Evolutionary conservation across 1,140 invertebrate genomes (phyloP).

Genomic region (Drosophila sulfurigaster): DNA sequence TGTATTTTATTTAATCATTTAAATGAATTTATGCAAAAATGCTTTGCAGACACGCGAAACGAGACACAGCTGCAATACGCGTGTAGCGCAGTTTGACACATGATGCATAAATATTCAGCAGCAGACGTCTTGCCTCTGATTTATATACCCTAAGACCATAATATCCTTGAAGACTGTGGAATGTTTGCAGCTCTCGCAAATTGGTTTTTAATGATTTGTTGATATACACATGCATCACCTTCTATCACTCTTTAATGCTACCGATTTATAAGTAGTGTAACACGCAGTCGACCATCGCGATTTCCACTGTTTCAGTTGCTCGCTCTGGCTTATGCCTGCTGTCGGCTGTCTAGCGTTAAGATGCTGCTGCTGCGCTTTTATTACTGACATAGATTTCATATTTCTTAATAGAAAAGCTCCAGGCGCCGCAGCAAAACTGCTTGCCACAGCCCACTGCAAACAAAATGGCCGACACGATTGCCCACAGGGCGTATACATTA

Average conservation of each 20-base stretch:
- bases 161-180: background rate
- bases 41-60: background rate
- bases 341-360: constrained; percentile 45
- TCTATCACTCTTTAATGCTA: background rate
- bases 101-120: constrained; percentile 51
- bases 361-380: constrained; percentile 40
- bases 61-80: constrained; percentile 39
- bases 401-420: constrained; percentile 40
- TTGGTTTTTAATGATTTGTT: too few relatives aligned
- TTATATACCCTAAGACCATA: constrained; percentile 6
- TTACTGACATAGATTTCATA: constrained; percentile 31
- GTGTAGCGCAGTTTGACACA: constrained; percentile 23
- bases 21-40: constrained; percentile 48
- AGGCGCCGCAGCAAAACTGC: constrained; percentile 5
- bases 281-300: background rate
- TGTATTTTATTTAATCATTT: constrained; percentile 67
- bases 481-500: background rate
- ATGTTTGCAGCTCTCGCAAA: background rate
- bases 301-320: background rate
- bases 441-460: constrained; percentile 5
- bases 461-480: constrained; percentile 1
- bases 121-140: constrained; percentile 30
- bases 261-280: background rate
- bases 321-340: constrained; percentile 24
- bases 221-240: too few relatives aligned